Conservation (phyloP, 2,113 vertebrate species). For the Chaetops frenatus region DNA sequence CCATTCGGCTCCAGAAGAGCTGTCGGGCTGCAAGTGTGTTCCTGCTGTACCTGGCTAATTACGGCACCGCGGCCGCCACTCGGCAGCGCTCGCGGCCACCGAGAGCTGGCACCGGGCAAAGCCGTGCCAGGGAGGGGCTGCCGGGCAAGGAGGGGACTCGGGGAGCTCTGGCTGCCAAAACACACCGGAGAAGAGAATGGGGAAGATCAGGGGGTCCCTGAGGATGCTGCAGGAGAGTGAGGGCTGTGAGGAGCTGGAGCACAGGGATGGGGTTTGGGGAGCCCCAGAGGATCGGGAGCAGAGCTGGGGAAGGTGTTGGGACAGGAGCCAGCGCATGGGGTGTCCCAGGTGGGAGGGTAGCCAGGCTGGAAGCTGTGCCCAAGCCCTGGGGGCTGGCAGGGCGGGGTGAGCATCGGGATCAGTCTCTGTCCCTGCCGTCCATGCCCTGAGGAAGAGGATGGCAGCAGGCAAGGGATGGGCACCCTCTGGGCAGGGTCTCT, state of each 20-base stretch:
- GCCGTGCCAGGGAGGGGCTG: background rate
- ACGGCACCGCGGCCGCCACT: background rate
- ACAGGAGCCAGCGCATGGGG: background rate
- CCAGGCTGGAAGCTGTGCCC: background rate
- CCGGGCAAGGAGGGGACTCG: background rate
- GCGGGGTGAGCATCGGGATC: fast-evolving
- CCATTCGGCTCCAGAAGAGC: slow-evolving; percentile 33
- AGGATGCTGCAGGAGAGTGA: background rate
- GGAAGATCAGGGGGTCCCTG: background rate
- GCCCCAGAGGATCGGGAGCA: too few relatives aligned
- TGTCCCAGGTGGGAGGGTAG: fast-evolving
- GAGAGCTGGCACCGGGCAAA: background rate
- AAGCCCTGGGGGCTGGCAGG: background rate
- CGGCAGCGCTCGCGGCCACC: background rate
- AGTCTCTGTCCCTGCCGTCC: background rate
- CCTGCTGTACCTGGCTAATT: slow-evolving; percentile 53
- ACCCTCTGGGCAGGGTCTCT: background rate
- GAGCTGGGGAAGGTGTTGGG: background rate
- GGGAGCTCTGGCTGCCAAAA: background rate
- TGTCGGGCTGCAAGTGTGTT: slow-evolving; percentile 12
- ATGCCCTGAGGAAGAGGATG: background rate
- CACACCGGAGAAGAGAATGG: background rate
- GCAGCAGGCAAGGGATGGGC: background rate
- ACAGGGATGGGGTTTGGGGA: background rate
- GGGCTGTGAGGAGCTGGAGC: background rate